Conservation (phyloP, 2,888 invertebrate genomes). For the Meliscaeva auricollis region DNA sequence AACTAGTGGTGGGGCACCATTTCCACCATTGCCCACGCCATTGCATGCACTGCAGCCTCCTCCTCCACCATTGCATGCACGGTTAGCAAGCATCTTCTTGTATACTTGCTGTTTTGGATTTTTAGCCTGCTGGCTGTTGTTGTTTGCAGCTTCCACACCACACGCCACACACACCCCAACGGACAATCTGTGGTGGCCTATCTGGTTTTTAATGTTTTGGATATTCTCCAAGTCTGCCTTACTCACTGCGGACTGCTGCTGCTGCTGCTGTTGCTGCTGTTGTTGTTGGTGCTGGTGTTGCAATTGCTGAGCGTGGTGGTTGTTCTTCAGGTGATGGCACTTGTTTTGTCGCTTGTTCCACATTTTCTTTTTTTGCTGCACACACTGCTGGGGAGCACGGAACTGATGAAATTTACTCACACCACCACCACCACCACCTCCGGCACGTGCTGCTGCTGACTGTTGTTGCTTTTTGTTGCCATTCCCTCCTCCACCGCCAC, state of each 20-base stretch:
- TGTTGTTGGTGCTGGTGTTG: conserved; percentile 44
- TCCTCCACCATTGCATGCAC: conserved; percentile 58
- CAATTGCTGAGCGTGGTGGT: conserved; percentile 66
- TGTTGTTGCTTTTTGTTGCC: conserved; percentile 56
- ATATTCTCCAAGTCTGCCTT: conserved; percentile 83
- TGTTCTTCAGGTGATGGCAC: conserved; percentile 78
- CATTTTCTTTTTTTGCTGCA: conserved; percentile 80
- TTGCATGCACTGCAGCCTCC: conserved; percentile 63
- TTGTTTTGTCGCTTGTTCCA: conserved; percentile 82
- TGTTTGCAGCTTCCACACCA: conserved; percentile 65
- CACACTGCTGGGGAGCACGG: conserved; percentile 82
- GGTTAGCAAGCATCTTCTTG: conserved; percentile 80
- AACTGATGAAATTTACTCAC: conserved; percentile 80
- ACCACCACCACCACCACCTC: conserved; percentile 49
- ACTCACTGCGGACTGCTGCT: conserved; percentile 59
- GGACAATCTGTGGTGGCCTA: conserved; percentile 76
- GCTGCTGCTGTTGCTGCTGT: conserved; percentile 71
- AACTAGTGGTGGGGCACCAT: conserved; percentile 60
- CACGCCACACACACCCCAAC: conserved; percentile 63
- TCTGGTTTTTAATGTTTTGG: conserved; percentile 83
- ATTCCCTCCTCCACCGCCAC: conserved; percentile 32
- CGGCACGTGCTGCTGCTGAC: conserved; percentile 50
- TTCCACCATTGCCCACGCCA: conserved; percentile 58
- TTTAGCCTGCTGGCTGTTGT: conserved; percentile 61
- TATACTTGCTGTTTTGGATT: conserved; percentile 80